Conservation (phyloP, 2,797 vertebrate genomes). For the Trachurus trachurus region DNA sequence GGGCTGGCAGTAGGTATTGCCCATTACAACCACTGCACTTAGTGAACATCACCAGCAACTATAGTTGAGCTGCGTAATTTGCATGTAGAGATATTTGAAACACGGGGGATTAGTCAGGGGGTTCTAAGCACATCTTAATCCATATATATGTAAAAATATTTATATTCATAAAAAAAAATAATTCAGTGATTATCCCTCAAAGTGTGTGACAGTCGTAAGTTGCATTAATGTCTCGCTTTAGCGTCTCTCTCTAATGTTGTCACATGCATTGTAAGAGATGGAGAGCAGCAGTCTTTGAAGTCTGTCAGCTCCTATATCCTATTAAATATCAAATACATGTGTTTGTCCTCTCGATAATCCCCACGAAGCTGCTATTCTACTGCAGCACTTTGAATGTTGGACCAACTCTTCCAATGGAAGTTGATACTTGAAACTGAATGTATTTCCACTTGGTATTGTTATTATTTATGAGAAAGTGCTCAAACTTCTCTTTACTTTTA, state of each 20-base stretch:
- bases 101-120: constrained; percentile 70
- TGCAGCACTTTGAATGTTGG: constrained; percentile 24
- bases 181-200: constrained; percentile 69
- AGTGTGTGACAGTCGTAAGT: constrained; percentile 66
- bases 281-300: constrained; percentile 67
- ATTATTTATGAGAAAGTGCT: background rate
- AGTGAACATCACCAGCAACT: constrained; percentile 48
- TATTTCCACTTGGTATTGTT: background rate
- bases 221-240: constrained; percentile 59
- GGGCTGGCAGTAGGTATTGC: constrained; percentile 39
- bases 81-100: constrained; percentile 66
- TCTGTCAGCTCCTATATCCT: constrained; percentile 64
- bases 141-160: constrained; percentile 59
- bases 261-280: constrained; percentile 43
- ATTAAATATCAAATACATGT: constrained; percentile 73
- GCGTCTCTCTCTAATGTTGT: constrained; percentile 49
- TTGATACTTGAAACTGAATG: constrained; percentile 13
- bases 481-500: background rate
- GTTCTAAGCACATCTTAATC: constrained; percentile 71
- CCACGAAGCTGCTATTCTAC: constrained; percentile 42
- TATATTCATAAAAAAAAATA: constrained; percentile 52
- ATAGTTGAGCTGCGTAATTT: constrained; percentile 54
- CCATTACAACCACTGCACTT: constrained; percentile 43
- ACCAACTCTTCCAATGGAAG: constrained; percentile 29
- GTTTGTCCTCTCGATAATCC: constrained; percentile 71